These are phyloP conservation scores for Hyposmocoma kahamanoa DNA, from an alignment of 1,140 invertebrate species.

Conservation along the genomic window DNA sequence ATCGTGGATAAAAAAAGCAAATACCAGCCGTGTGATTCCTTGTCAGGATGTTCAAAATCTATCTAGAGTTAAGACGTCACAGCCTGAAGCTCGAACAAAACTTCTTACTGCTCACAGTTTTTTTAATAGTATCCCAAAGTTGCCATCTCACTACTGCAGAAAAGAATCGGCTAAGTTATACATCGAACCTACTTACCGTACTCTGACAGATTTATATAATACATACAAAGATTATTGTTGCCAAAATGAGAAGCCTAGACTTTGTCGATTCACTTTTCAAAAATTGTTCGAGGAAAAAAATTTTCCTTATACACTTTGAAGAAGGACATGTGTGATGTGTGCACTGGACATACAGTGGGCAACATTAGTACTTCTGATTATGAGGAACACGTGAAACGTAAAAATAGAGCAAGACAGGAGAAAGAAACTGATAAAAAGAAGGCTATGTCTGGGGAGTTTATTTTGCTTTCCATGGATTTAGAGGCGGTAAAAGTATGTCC, in stretches of 20 bases:
- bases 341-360: neutral
- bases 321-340: conserved; percentile 20
- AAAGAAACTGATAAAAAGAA: neutral
- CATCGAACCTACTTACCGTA: conserved; percentile 6
- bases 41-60: conserved; percentile 2
- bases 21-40: neutral
- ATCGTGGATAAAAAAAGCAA: conserved; percentile 1
- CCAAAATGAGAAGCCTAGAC: neutral
- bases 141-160: conserved; percentile 12
- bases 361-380: neutral
- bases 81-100: neutral
- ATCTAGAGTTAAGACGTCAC: neutral
- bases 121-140: conserved; percentile 8
- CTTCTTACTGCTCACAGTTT: neutral
- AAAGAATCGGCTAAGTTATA: conserved; percentile 10
- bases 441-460: neutral
- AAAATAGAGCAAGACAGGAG: conserved; percentile 4
- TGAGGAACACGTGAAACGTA: neutral
- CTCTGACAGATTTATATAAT: conserved; percentile 9
- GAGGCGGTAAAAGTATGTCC: conserved; percentile 44
- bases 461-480: conserved; percentile 34
- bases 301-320: conserved; percentile 14
- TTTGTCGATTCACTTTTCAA: conserved; percentile 13
- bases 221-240: conserved; percentile 13
- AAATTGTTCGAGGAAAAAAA: conserved; percentile 15